Evolutionary conservation across 2,888 invertebrate species (phyloP), one percentile per base, ranked within the genome.

Genomic region (Ichneumoninae sp.): DNA sequence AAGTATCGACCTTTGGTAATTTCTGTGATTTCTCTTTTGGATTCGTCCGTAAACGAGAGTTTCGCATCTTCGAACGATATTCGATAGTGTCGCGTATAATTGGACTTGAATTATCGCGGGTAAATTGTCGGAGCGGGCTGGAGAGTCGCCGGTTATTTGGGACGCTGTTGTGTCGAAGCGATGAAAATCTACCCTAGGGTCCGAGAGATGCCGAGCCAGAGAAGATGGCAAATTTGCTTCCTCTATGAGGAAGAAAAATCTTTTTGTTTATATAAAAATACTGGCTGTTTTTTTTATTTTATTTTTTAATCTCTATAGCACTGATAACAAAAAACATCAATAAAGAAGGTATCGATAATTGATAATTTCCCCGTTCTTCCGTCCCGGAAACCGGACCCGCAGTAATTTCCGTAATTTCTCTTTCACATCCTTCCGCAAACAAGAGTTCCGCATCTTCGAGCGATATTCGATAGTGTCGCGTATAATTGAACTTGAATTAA

Each of bases 401-500:
- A 8, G 40, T n/a, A 3, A 50, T 50, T 50, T n/a, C n/a, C n/a
- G n/a, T 50, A 50, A 50, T 50, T 50, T 40, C 7, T 40, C 40
- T 8, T 10, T 1, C 40, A 5, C 6, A 0, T 50, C 50, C 5
- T n/a, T 50, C n/a, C 50, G 7, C 47, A 50, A 50, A 50, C n/a
- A n/a, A n/a, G 50, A n/a, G 50, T n/a, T n/a, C n/a, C n/a, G n/a
- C n/a, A n/a, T n/a, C 50, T 5, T 16, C 40, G 50, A 16, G 13
- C 13, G 16, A 60, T 60, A 22, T 22, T 10, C 26, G 13, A 26
- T 16, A 26, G 16, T 36, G 30, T 71, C 30, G 8, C 19, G 19
- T 22, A 10, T 65, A 36, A 65, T 36, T 65, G 63, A 66, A 44
- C 66, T 66, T 65, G 10, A 66, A 44, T 66, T 66, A 19, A 10